These are phyloP conservation scores for Machaerirhynchus nigripectus DNA, from an alignment of 2,113 vertebrate species.

Conservation along the genomic window DNA sequence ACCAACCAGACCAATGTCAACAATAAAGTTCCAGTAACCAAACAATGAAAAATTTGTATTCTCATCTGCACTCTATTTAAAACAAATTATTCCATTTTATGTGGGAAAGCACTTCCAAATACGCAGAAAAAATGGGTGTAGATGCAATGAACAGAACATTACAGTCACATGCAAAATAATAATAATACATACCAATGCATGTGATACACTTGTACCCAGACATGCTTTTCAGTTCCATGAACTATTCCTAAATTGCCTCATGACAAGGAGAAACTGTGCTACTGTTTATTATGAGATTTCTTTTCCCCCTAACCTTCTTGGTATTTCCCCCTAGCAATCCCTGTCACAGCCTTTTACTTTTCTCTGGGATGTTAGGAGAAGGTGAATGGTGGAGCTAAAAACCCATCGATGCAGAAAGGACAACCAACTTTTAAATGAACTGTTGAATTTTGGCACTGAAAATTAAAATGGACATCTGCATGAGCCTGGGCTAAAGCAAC, in stretches of 20 bases:
- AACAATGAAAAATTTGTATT: background rate
- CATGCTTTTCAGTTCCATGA: background rate
- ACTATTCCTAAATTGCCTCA: constrained; percentile 10
- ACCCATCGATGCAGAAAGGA: background rate
- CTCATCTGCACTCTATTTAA: background rate
- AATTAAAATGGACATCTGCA: background rate
- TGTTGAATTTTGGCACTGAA: background rate
- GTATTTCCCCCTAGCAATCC: background rate
- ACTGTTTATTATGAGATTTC: background rate
- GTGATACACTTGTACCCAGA: background rate
- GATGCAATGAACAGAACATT: background rate
- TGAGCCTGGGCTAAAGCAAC: background rate
- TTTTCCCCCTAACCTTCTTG: background rate
- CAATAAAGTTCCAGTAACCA: background rate
- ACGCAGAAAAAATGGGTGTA: background rate
- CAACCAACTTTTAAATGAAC: background rate
- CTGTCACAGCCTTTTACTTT: background rate
- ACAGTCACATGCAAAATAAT: background rate
- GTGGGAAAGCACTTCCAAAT: background rate
- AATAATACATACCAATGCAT: background rate
- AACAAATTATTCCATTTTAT: background rate
- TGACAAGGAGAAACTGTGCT: background rate
- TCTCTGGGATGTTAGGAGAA: background rate
- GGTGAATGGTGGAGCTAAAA: background rate
- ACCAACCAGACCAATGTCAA: background rate